Conservation (phyloP, 2,797 vertebrate species). For the Chelon labrosus region DNA sequence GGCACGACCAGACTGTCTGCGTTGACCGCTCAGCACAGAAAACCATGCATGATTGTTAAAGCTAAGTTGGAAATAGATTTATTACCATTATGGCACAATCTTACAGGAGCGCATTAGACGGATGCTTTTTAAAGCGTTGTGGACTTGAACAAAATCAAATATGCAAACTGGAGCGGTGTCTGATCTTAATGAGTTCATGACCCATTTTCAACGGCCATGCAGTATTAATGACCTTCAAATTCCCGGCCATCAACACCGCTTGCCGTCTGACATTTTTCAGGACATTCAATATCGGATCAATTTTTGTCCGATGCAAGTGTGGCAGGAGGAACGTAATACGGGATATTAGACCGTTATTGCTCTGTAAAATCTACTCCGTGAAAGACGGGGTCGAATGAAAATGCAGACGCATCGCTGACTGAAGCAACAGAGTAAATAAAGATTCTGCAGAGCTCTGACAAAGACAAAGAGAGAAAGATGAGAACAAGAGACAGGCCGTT, state of each 20-base stretch:
- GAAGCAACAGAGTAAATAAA: conserved; percentile 13
- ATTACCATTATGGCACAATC: not conserved
- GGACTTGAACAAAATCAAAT: conserved; percentile 16
- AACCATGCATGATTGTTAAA: conserved; percentile 31
- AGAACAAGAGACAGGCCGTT: conserved; percentile 29
- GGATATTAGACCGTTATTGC: not conserved
- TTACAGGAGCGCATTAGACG: conserved; percentile 12
- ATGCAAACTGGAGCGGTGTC: conserved; percentile 1
- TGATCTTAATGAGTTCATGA: conserved; percentile 50
- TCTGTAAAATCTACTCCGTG: not conserved
- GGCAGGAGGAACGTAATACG: conserved; percentile 14
- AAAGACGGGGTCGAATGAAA: conserved; percentile 1
- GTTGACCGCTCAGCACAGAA: conserved; percentile 34
- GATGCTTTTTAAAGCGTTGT: conserved; percentile 13
- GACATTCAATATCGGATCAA: conserved; percentile 53
- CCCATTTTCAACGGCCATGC: conserved; percentile 44
- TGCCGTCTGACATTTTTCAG: conserved; percentile 40
- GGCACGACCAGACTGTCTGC: conserved; percentile 26
- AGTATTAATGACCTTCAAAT: conserved; percentile 51
- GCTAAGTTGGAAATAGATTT: conserved; percentile 14
- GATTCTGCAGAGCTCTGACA: conserved; percentile 13
- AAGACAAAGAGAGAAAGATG: conserved; percentile 20
- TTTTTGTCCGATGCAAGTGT: conserved; percentile 25
- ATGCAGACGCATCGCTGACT: not conserved
- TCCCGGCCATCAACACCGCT: conserved; percentile 26